Conservation (phyloP, 2,888 invertebrate species). For the Dicycla oo region DNA sequence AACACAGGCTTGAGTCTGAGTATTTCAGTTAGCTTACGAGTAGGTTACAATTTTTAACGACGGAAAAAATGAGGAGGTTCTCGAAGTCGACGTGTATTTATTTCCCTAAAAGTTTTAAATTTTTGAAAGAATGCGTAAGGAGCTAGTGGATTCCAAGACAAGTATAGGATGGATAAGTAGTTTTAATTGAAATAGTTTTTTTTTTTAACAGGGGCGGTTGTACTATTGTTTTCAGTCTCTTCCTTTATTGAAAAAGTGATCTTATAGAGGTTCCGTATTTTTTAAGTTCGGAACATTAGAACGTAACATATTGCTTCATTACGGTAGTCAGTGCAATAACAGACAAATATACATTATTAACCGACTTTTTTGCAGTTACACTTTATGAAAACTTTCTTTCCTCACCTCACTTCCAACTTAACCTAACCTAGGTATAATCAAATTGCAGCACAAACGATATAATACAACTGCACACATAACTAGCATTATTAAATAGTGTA, state of each 20-base stretch:
- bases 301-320: not conserved
- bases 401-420: not conserved
- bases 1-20: too few relatives aligned
- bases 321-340: not conserved
- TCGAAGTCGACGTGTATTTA: not conserved
- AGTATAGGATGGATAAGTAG: too few relatives aligned
- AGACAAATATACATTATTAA: too few relatives aligned
- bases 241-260: not conserved
- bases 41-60: not conserved
- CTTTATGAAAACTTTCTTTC: not conserved
- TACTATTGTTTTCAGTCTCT: not conserved
- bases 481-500: conserved; percentile 43
- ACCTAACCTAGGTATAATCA: conserved; percentile 10
- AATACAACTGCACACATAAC: conserved; percentile 36
- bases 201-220: not conserved
- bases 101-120: not conserved
- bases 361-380: too few relatives aligned
- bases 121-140: not conserved
- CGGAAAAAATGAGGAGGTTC: not conserved
- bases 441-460: conserved; percentile 8
- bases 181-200: not conserved
- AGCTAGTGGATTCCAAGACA: too few relatives aligned
- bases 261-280: not conserved
- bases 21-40: not conserved
- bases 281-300: not conserved